Percentiles rank a stretch among this genome's conserved stretches.
These are phyloP conservation scores for Drosophila fuyamai DNA, from an alignment of 1,140 invertebrate genomes.

Conservation along the genomic window DNA sequence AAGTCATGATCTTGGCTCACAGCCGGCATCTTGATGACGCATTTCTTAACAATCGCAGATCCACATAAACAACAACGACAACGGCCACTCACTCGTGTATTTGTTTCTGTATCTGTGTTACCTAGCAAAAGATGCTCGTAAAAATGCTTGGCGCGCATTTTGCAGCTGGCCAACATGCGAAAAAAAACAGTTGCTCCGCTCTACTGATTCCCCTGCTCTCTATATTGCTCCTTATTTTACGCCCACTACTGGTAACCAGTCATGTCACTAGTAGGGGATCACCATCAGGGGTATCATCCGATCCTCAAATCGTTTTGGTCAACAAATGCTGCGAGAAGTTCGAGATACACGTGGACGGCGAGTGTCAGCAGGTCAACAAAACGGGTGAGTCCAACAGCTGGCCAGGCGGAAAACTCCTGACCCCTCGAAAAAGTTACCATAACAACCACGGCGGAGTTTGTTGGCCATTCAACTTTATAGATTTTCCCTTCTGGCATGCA, in stretches of 20 bases:
- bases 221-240: conserved; percentile 8
- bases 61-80: conserved; percentile 26
- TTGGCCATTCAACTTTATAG: conserved; percentile 80
- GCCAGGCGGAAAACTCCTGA: conserved; percentile 8
- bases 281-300: conserved; percentile 6
- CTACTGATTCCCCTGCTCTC: conserved; percentile 20
- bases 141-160: conserved; percentile 73
- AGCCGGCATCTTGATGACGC: conserved; percentile 77
- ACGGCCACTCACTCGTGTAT: conserved; percentile 26
- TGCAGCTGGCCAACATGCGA: conserved; percentile 23
- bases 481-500: conserved; percentile 65
- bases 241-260: not conserved
- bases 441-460: conserved; percentile 26
- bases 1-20: conserved; percentile 73
- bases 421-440: conserved; percentile 23
- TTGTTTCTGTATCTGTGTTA: conserved; percentile 29
- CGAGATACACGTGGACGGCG: conserved; percentile 89
- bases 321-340: conserved; percentile 92
- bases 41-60: conserved; percentile 49
- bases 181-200: conserved; percentile 59
- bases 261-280: conserved; percentile 55
- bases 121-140: conserved; percentile 55
- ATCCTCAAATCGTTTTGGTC: conserved; percentile 81
- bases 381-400: conserved; percentile 81
- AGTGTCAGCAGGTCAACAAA: conserved; percentile 87